Conservation (phyloP, 2,888 invertebrate species). For the Folsomia candida region DNA sequence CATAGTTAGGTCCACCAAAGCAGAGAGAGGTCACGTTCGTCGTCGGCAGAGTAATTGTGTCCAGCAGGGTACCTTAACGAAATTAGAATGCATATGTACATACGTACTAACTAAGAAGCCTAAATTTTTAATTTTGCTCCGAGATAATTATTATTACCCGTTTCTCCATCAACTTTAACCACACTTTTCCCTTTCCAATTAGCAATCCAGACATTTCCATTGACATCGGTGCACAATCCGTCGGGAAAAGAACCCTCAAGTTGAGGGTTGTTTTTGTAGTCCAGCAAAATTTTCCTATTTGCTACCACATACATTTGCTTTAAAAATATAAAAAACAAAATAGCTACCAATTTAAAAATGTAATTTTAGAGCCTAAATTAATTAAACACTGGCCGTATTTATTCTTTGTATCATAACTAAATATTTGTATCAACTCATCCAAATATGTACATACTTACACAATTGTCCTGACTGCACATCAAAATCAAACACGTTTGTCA, state of each 20-base stretch:
- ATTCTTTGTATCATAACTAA: neutral
- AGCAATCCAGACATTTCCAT: slow-evolving; percentile 5
- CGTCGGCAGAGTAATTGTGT: neutral
- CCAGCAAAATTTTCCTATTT: slow-evolving; percentile 49
- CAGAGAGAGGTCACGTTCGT: slow-evolving; percentile 1
- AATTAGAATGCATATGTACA: neutral
- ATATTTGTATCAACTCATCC: neutral
- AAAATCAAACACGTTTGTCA: neutral
- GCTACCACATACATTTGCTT: slow-evolving; percentile 33
- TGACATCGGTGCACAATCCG: neutral
- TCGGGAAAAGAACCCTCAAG: slow-evolving; percentile 40
- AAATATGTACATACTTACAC: neutral
- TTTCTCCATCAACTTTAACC: slow-evolving; percentile 2
- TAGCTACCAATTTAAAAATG: too few species aligned
- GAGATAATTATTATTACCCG: too few species aligned
- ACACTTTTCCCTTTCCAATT: slow-evolving; percentile 6
- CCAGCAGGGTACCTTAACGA: neutral
- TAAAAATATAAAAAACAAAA: neutral
- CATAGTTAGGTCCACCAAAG: slow-evolving; percentile 1
- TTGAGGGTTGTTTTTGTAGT: slow-evolving; percentile 49
- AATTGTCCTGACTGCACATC: neutral
- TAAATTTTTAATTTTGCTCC: too few species aligned
- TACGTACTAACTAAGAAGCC: neutral
- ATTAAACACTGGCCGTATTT: too few species aligned
- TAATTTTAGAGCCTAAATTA: too few species aligned